Conservation (phyloP, 2,113 vertebrate species). For the Parus major region DNA sequence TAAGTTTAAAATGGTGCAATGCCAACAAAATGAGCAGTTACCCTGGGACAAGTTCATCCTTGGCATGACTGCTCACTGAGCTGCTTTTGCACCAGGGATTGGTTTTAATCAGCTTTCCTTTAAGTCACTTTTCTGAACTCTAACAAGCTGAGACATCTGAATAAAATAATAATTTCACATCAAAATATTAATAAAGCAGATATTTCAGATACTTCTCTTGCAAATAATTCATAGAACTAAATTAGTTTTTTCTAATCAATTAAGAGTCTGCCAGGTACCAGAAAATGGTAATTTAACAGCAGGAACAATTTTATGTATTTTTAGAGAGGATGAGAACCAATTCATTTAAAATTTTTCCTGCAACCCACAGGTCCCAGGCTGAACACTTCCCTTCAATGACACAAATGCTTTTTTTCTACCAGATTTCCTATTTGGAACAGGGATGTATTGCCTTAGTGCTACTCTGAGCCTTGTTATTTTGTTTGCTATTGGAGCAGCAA, state of each 20-base stretch:
- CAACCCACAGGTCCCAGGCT: background rate
- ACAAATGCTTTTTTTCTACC: background rate
- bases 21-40: background rate
- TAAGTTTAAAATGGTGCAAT: background rate
- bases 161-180: conserved; percentile 37
- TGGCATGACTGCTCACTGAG: background rate
- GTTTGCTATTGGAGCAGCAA: background rate
- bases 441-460: background rate
- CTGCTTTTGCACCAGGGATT: background rate
- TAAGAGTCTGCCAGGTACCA: conserved; percentile 33
- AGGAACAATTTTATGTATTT: conserved; percentile 26
- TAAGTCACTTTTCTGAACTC: background rate
- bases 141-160: background rate
- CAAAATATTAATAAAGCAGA: conserved; percentile 37
- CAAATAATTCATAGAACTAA: conserved; percentile 45
- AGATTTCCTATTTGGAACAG: background rate
- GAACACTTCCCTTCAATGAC: background rate
- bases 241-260: conserved; percentile 44
- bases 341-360: background rate
- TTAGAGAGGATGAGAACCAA: conserved; percentile 14
- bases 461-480: background rate
- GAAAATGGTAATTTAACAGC: conserved; percentile 44
- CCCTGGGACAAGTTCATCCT: background rate
- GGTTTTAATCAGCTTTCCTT: background rate
- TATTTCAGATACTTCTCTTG: conserved; percentile 54